A percentile compares a stretch with the other conserved stretches of the same genome.
Evolutionary conservation across 2,113 vertebrate genomes (phyloP).

Genomic region (Sebastes fasciatus): DNA sequence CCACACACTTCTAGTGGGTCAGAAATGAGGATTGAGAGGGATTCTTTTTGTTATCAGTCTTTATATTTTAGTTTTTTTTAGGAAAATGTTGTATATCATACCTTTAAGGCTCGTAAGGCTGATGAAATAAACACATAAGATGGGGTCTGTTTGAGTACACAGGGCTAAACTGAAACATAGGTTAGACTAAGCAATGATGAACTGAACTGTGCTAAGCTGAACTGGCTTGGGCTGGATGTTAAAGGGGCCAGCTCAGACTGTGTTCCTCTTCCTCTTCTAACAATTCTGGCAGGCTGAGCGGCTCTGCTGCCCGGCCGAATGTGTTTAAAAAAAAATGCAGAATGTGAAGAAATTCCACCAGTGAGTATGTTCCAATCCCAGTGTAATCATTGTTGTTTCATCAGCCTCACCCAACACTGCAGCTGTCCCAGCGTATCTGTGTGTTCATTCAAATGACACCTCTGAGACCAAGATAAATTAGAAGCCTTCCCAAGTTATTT

Average conservation of each 20-base stretch:
- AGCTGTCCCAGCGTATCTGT: slow-evolving; percentile 66
- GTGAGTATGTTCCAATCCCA: slow-evolving; percentile 67
- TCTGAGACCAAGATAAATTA: slow-evolving; percentile 83
- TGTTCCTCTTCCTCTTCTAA: slow-evolving; percentile 12
- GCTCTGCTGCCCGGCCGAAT: slow-evolving; percentile 38
- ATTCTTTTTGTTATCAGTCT: too few species aligned
- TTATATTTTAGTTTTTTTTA: too few species aligned
- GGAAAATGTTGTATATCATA: too few species aligned
- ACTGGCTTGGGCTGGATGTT: slow-evolving; percentile 13
- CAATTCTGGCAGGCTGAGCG: slow-evolving; percentile 34
- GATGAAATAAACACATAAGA: background rate
- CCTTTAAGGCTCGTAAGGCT: background rate
- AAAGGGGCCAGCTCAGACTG: slow-evolving; percentile 7
- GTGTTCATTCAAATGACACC: slow-evolving; percentile 80
- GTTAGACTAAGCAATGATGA: slow-evolving; percentile 2
- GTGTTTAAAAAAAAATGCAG: slow-evolving; percentile 48
- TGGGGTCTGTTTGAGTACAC: background rate
- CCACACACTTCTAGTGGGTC: too few species aligned
- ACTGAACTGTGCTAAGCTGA: slow-evolving; percentile 1
- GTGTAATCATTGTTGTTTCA: slow-evolving; percentile 78
- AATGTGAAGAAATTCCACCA: slow-evolving; percentile 69
- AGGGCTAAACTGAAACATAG: background rate
- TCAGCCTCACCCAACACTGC: slow-evolving; percentile 63
- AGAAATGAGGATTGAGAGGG: too few species aligned
- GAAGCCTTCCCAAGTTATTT: slow-evolving; percentile 80